Conservation (phyloP, 2,888 invertebrate genomes). For the Trachelus stipa region DNA sequence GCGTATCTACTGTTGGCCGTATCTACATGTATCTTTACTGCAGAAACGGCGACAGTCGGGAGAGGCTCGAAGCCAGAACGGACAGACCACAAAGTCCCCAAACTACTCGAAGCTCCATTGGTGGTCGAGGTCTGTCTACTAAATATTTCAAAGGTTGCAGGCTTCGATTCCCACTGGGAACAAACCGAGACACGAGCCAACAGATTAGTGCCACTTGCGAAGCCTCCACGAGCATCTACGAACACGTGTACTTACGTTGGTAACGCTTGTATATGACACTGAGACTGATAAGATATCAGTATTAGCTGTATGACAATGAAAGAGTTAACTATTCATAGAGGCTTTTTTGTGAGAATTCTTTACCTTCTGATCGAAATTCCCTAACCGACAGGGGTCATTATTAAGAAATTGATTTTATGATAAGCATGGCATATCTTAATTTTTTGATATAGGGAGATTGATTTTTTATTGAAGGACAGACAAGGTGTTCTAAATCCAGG, state of each 20-base stretch:
- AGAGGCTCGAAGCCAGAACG: constrained; percentile 16
- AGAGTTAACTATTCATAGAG: constrained; percentile 5
- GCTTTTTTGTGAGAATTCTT: background rate
- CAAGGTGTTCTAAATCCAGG: background rate
- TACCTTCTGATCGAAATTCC: background rate
- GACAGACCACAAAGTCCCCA: constrained; percentile 26
- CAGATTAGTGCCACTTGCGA: constrained; percentile 25
- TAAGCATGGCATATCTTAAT: background rate
- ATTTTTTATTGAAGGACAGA: background rate
- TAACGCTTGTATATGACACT: background rate
- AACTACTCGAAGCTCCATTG: constrained; percentile 21
- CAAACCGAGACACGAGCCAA: constrained; percentile 21
- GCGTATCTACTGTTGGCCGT: background rate
- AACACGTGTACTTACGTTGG: background rate
- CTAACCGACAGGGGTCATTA: background rate
- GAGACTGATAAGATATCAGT: background rate
- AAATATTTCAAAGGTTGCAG: constrained; percentile 23
- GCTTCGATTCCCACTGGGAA: constrained; percentile 22
- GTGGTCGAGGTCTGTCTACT: constrained; percentile 19
- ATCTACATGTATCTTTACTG: background rate
- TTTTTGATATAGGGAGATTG: background rate
- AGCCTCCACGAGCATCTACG: constrained; percentile 15
- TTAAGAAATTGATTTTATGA: background rate
- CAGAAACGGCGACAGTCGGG: background rate
- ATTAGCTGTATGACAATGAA: background rate